phyloP scores from a whole-genome alignment of 2,888 invertebrate genomes.

The Lasioglossum figueresi region DNA sequence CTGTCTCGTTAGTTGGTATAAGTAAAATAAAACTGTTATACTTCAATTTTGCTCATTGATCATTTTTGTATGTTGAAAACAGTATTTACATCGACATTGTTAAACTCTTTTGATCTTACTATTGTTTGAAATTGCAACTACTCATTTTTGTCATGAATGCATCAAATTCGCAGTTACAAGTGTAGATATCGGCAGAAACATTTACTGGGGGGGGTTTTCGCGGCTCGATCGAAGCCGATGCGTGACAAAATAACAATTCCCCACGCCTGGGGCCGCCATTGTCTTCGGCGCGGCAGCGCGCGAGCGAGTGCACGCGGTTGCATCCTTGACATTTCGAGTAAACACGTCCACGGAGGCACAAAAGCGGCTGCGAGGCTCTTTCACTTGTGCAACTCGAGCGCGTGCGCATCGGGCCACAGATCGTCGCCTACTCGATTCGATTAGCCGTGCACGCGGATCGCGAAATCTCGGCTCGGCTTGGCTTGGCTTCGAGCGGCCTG shows the following conservation, averaged over 20 bases:
- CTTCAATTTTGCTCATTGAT: no score
- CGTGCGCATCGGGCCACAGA: slow-evolving; percentile 58
- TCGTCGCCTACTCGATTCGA: slow-evolving; percentile 72
- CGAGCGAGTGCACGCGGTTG: slow-evolving; percentile 66
- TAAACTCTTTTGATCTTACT: no score
- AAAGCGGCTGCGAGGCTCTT: slow-evolving; percentile 65
- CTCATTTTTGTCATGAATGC: no score
- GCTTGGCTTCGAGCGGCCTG: background rate
- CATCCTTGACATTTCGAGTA: slow-evolving; percentile 79
- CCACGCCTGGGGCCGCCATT: slow-evolving; percentile 67
- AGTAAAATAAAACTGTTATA: no score
- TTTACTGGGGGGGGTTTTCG: slow-evolving; percentile 51
- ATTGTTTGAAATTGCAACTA: no score
- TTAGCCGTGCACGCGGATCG: slow-evolving; percentile 61
- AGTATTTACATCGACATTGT: no score
- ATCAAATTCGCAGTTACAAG: background rate
- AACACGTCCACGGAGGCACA: slow-evolving; percentile 59
- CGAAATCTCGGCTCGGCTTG: slow-evolving; percentile 38
- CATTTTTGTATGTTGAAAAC: no score
- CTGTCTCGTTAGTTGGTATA: no score
- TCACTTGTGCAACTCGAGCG: slow-evolving; percentile 78
- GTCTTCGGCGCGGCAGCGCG: slow-evolving; percentile 45
- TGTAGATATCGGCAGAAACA: slow-evolving; percentile 48
- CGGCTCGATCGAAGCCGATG: slow-evolving; percentile 46
- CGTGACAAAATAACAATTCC: slow-evolving; percentile 75